Evolutionary conservation across 1,140 invertebrate species (phyloP), one percentile per base, ranked within the genome.

Genomic region (Sitobion miscanthi): DNA sequence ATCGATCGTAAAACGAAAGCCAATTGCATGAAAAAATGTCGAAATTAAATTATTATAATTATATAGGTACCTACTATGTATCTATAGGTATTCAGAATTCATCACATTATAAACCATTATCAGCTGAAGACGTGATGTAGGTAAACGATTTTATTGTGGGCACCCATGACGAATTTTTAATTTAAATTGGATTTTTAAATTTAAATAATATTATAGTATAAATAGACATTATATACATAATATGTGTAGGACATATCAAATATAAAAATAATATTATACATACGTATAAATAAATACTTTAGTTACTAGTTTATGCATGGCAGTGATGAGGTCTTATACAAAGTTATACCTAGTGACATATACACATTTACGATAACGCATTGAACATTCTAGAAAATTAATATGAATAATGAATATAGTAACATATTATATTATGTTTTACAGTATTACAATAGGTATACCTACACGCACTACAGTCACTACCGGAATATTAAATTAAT

Each of bases 1-100:
- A 83, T 85, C 21, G 83, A 85, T 85, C 42, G 38, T 85, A 85
- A 85, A 85, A 42, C 83, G 83, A 85, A 85, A 85, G 83, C 23
- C 8, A 2, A 45, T 45, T 30, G 83, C 38, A 42, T n/a, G 62
- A 17, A 77, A 77, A 85, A 85, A 45, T 23, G 23, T 85, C 45
- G 38, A 83, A 83, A 83, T 42, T 83, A 42, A 45, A 42, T 45
- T 25, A 25, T 85, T 85, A 42, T 42, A 42, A 85, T 42, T 25
- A 42, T 83, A 85, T 42, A 54, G 7, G 9, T 47, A 47, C 14
- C 1, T 45, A 38, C 21, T 14, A n/a, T 25, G 57, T 62, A 62
- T 42, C 42, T 42, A 42, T 1, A 62, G 23, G 35, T 42, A 9
- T 9, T 23, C 21, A 42, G 23, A 85, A 42, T 85, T 42, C 23